Evolutionary conservation across 2,113 vertebrate genomes (phyloP).

Genomic region (Nanger granti): DNA sequence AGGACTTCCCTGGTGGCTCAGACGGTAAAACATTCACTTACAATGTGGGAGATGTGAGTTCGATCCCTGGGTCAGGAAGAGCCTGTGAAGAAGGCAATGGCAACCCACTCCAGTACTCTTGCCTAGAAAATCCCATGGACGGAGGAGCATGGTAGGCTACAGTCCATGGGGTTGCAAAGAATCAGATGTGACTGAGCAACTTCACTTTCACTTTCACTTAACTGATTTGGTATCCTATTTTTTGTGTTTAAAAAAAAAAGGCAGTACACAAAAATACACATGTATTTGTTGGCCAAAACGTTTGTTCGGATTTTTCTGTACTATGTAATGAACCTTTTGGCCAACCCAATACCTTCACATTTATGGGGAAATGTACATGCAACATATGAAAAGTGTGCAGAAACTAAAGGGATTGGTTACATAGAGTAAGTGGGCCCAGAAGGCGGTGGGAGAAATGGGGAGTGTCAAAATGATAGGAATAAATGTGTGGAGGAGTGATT

Average conservation of each 20-base stretch:
- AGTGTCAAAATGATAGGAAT: background rate
- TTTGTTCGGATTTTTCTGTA: background rate
- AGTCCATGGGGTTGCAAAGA: background rate
- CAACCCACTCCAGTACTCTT: background rate
- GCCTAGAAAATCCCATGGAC: background rate
- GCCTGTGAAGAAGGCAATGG: background rate
- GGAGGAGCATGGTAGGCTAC: background rate
- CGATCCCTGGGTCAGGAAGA: background rate
- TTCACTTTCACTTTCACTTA: background rate
- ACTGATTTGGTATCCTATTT: background rate
- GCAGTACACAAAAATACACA: background rate
- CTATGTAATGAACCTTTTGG: background rate
- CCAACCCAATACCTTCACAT: background rate
- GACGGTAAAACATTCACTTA: fast-evolving
- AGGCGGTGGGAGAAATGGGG: background rate
- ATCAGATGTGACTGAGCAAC: fast-evolving
- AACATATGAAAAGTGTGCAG: background rate
- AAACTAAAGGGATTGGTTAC: background rate
- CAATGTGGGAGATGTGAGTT: background rate
- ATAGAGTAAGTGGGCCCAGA: background rate
- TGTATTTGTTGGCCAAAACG: fast-evolving
- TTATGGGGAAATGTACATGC: background rate
- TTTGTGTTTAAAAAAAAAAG: background rate
- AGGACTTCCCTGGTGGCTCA: background rate
- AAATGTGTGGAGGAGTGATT: background rate